phyloP scores from a whole-genome alignment of 2,113 vertebrate species.

The Cranoglanis bouderius region DNA sequence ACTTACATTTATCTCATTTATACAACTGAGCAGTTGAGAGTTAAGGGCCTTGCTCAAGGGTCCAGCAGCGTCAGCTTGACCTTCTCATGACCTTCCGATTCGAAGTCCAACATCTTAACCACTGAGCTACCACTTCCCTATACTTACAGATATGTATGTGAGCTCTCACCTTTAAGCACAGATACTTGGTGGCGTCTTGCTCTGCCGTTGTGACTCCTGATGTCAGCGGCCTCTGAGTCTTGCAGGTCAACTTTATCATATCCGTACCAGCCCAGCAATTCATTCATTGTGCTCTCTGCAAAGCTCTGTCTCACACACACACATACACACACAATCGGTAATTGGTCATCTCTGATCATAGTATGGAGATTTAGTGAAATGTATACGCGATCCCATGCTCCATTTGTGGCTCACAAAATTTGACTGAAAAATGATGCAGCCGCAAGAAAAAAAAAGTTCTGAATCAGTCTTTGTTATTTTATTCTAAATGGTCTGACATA shows the following conservation, averaged over 20 bases:
- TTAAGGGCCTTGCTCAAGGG: too few species aligned
- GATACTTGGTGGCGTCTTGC: slow-evolving; percentile 93
- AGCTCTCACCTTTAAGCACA: slow-evolving; percentile 91
- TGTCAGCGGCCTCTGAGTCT: slow-evolving; percentile 93
- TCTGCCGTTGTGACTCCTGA: slow-evolving; percentile 86
- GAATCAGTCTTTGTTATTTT: slow-evolving; percentile 65
- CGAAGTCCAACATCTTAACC: too few species aligned
- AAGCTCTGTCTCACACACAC: slow-evolving; percentile 78
- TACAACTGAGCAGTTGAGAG: too few species aligned
- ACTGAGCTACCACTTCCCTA: too few species aligned
- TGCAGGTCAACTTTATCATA: slow-evolving; percentile 95
- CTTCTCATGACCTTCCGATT: too few species aligned
- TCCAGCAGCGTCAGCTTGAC: too few species aligned
- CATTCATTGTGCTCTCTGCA: slow-evolving; percentile 98
- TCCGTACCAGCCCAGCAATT: slow-evolving; percentile 97
- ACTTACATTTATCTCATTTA: too few species aligned
- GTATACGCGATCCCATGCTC: neutral
- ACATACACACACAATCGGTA: slow-evolving; percentile 30
- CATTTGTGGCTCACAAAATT: slow-evolving; percentile 19
- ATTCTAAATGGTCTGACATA: slow-evolving; percentile 73
- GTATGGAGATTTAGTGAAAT: slow-evolving; percentile 18
- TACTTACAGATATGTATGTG: neutral
- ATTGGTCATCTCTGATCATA: slow-evolving; percentile 11
- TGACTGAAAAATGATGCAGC: slow-evolving; percentile 16
- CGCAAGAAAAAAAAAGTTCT: slow-evolving; percentile 27